Evolutionary conservation across 2,113 vertebrate species (phyloP), one percentile per base, ranked within the genome.

Genomic region (Dasyprocta punctata): DNA sequence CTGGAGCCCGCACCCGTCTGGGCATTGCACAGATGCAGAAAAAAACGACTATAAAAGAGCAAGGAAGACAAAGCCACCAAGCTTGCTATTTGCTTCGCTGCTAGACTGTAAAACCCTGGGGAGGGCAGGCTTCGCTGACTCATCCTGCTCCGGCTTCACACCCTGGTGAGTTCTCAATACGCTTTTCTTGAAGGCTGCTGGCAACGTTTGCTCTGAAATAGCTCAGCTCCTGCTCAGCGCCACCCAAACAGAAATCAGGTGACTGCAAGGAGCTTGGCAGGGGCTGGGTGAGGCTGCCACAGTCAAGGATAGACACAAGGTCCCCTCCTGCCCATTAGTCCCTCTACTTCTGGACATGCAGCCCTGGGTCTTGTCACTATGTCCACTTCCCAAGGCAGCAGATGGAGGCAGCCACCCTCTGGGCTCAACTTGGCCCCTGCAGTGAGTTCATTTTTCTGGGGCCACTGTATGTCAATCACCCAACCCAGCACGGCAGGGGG

Each of bases 71-170:
- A 82, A 69, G 0, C 49, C 38, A 38, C 26, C 6, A 0, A 33
- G 93, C 78, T 65, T 96, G 92, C 88, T 61, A 77, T 96, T 93
- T 98, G 95, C 90, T 96, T 97, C 86, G 75, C 82, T 75, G 65
- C 89, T 83, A 94, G 93, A 94, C 96, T 84, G 86, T 97, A 67
- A 97, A 97, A 89, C 96, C 89, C 67, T 94, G 16, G 36, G 54
- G 20, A n/a, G 92, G 89, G 71, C 67, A 52, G 56, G 44, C 52
- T 54, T 17, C 49, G 6, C 83, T 95, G 93, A 95, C 95, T 96
- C 96, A 95, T 91, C 49, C 17, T 65, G 49, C 52, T 73, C n/a
- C 2, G 16, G 26, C 60, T 38, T 73, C 63, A 75, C 33, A 28
- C 58, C 69, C 71, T 17, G 85, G 38, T 94, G 56, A 89, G 44